phyloP scores from a whole-genome alignment of 2,797 vertebrate species.

The Pampus argenteus region DNA sequence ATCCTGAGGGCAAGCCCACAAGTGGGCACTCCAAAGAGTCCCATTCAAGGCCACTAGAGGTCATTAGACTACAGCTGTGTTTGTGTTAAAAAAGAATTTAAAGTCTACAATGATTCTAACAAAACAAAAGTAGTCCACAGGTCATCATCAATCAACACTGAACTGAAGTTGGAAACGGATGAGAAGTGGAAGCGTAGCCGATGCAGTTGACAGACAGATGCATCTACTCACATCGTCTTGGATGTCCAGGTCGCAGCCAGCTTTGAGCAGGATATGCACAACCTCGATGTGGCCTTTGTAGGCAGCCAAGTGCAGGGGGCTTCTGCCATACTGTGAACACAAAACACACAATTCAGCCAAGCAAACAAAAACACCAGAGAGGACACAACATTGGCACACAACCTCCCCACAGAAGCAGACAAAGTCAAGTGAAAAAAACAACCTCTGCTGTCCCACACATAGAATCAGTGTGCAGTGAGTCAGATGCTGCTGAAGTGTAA shows the following conservation, averaged over 20 bases:
- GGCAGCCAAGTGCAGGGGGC: slow-evolving; percentile 94
- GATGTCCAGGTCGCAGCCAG: slow-evolving; percentile 95
- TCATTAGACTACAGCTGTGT: slow-evolving; percentile 85
- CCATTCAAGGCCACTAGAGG: slow-evolving; percentile 91
- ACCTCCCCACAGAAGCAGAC: not conserved
- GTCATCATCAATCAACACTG: slow-evolving; percentile 8
- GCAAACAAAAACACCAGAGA: not conserved
- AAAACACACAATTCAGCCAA: slow-evolving; percentile 53
- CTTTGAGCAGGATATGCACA: slow-evolving; percentile 93
- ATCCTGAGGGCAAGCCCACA: slow-evolving; percentile 77
- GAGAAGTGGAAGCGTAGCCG: not conserved
- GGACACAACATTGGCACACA: not conserved
- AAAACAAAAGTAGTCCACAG: slow-evolving; percentile 9
- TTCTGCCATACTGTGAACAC: slow-evolving; percentile 91
- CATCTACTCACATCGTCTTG: slow-evolving; percentile 95
- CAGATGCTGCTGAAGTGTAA: not conserved
- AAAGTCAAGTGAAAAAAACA: not conserved
- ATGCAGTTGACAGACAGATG: not conserved
- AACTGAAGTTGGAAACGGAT: slow-evolving; percentile 8
- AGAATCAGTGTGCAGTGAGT: not conserved
- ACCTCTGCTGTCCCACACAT: not conserved
- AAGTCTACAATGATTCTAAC: slow-evolving; percentile 10
- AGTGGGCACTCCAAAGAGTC: slow-evolving; percentile 89
- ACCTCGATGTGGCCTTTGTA: slow-evolving; percentile 94
- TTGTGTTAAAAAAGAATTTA: slow-evolving; percentile 16